A percentile compares a stretch with the other conserved stretches of the same genome.
Evolutionary conservation across 2,113 vertebrate species (phyloP).

Genomic region (Petromus typicus): DNA sequence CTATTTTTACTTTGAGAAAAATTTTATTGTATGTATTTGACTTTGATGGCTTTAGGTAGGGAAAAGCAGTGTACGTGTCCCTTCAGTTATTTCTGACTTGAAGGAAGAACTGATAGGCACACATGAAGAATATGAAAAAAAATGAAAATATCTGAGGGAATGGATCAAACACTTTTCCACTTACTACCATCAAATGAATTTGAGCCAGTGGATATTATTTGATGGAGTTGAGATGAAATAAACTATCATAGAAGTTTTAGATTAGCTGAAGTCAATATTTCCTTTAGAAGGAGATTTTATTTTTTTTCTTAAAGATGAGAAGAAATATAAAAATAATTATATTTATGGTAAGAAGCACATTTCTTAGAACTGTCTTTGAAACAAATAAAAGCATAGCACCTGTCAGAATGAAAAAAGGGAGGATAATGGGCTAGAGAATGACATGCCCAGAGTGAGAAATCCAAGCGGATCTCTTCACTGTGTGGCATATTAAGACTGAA

Average conservation of each 20-base stretch:
- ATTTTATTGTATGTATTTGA: not conserved
- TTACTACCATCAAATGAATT: not conserved
- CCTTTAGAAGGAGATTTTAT: not conserved
- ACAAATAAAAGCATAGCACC: slow-evolving; percentile 22
- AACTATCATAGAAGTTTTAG: not conserved
- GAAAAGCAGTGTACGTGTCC: not conserved
- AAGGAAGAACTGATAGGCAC: not conserved
- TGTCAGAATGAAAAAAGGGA: slow-evolving; percentile 26
- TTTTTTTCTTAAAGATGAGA: not conserved
- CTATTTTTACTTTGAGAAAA: not conserved
- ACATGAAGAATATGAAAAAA: not conserved
- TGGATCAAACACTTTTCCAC: not conserved
- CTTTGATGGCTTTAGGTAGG: not conserved
- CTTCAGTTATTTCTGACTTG: not conserved
- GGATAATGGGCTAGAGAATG: not conserved
- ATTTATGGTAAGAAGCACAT: not conserved
- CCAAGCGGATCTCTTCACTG: not conserved
- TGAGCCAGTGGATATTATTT: not conserved
- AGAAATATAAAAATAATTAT: slow-evolving; percentile 4
- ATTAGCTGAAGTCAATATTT: not conserved
- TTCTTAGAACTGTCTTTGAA: slow-evolving; percentile 27
- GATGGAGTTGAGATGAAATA: not conserved
- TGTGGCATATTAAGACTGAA: not conserved
- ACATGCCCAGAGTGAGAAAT: not conserved
- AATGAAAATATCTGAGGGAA: not conserved